Percentiles rank a stretch among this genome's conserved stretches.
These are phyloP conservation scores for Tyto alba DNA, from an alignment of 2,113 vertebrate species.

Conservation along the genomic window DNA sequence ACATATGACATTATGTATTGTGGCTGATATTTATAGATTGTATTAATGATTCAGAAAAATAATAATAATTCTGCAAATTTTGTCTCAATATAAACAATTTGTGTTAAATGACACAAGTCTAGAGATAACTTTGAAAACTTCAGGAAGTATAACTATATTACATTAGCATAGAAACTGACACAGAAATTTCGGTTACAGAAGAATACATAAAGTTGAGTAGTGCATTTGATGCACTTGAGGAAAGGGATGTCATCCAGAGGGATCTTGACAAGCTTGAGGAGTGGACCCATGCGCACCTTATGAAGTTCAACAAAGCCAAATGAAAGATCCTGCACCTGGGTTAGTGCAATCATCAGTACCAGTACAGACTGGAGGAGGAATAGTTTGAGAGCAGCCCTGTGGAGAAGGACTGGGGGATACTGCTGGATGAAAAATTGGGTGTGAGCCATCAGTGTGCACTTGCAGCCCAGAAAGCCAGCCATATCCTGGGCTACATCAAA, in stretches of 20 bases:
- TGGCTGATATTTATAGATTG: not conserved
- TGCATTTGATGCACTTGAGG: not conserved
- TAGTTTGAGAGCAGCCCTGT: not conserved
- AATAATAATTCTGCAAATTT: not conserved
- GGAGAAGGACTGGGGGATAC: too few relatives aligned
- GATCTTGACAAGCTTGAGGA: not conserved
- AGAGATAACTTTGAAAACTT: not conserved
- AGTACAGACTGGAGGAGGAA: not conserved
- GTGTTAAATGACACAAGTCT: not conserved
- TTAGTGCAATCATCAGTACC: not conserved
- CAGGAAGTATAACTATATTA: not conserved
- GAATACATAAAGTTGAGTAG: not conserved
- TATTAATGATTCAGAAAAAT: not conserved
- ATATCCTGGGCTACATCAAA: not conserved
- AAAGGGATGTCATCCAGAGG: not conserved
- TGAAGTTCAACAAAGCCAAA: not conserved
- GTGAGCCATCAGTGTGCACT: not conserved
- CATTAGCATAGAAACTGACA: not conserved
- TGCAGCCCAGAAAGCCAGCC: not conserved
- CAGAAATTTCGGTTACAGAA: not conserved
- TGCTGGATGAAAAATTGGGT: not conserved
- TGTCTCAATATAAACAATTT: not conserved
- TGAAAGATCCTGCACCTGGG: not conserved
- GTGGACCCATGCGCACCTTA: not conserved
- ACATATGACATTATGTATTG: not conserved